Evolutionary conservation across 2,888 invertebrate species (phyloP).

Genomic region (Leptodirus hochenwartii): DNA sequence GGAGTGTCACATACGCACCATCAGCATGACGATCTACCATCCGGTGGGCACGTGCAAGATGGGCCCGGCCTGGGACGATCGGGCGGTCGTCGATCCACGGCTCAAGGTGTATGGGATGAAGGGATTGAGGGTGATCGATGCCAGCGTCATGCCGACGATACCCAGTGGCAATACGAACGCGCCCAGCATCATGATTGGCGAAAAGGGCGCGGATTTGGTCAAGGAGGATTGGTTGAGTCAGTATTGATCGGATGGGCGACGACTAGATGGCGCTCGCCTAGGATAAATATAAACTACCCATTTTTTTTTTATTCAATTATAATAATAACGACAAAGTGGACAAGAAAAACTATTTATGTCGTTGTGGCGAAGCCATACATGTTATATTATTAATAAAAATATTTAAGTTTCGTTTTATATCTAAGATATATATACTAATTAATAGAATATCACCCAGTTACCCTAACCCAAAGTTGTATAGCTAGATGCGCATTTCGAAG

Average conservation of each 20-base stretch:
- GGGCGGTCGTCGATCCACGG: conserved; percentile 68
- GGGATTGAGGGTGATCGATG: conserved; percentile 68
- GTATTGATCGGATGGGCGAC: too few species aligned
- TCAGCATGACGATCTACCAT: conserved; percentile 82
- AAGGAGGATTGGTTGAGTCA: conserved; percentile 78
- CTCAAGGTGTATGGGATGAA: conserved; percentile 59
- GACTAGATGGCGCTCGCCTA: conserved; percentile 9
- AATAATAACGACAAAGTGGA: too few species aligned
- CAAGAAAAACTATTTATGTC: too few species aligned
- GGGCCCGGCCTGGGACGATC: conserved; percentile 61
- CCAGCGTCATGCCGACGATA: conserved; percentile 77
- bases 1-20: conserved; percentile 72
- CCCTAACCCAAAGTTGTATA: too few species aligned
- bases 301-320: too few species aligned
- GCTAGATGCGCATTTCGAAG: too few species aligned
- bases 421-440: too few species aligned
- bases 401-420: too few species aligned
- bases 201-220: conserved; percentile 72
- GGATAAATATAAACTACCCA: too few species aligned
- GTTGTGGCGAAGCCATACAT: too few species aligned
- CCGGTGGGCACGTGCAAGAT: conserved; percentile 73
- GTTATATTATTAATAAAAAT: too few species aligned
- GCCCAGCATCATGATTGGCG: conserved; percentile 81
- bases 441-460: too few species aligned
- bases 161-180: conserved; percentile 83